Conservation (phyloP, 2,888 invertebrate genomes). For the Conchocele bisecta region DNA sequence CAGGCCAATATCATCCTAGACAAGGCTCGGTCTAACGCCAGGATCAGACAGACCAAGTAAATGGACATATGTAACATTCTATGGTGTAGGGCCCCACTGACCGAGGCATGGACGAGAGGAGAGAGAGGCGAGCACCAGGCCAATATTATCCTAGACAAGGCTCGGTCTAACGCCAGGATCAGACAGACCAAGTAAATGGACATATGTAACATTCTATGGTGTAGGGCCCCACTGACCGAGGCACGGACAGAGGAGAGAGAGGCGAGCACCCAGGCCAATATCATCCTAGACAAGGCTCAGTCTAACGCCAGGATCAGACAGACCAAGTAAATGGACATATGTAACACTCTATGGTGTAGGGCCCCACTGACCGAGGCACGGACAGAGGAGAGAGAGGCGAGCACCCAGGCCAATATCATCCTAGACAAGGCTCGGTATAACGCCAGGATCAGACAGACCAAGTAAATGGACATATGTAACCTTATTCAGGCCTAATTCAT, state of each 20-base stretch:
- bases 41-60: conserved; percentile 74
- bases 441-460: conserved; percentile 72
- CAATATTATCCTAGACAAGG: conserved; percentile 76
- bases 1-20: conserved; percentile 76
- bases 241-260: conserved; percentile 75
- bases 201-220: too few species aligned
- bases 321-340: conserved; percentile 75
- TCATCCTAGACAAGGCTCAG: conserved; percentile 75
- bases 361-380: conserved; percentile 77
- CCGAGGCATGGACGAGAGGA: conserved; percentile 75
- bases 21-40: conserved; percentile 76
- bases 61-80: too few species aligned
- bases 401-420: conserved; percentile 76
- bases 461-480: too few species aligned
- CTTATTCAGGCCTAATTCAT: too few species aligned
- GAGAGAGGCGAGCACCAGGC: conserved; percentile 77
- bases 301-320: conserved; percentile 75
- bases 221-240: conserved; percentile 75
- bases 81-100: too few species aligned
- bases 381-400: conserved; percentile 74
- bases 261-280: conserved; percentile 76
- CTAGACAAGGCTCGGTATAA: conserved; percentile 76
- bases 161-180: conserved; percentile 76
- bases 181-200: conserved; percentile 72
- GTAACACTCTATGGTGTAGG: too few species aligned